phyloP scores from a whole-genome alignment of 2,797 vertebrate genomes.

The Coreius guichenoti region DNA sequence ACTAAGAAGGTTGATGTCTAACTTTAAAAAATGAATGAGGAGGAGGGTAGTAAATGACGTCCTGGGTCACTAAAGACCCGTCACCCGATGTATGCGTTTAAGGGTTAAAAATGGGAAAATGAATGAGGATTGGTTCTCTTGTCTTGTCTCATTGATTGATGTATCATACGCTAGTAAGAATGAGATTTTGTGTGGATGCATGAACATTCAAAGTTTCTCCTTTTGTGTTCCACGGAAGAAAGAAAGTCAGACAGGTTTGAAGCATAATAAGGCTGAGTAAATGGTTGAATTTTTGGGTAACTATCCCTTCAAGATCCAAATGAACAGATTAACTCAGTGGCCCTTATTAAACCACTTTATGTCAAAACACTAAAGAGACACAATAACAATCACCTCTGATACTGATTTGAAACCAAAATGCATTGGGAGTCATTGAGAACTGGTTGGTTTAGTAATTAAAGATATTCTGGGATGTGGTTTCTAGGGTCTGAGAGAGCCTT shows the following conservation, averaged over 20 bases:
- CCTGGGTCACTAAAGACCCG: too few relatives aligned
- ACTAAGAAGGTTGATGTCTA: too few relatives aligned
- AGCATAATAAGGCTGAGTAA: not conserved
- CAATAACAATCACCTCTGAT: constrained; percentile 9
- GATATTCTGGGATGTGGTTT: constrained; percentile 25
- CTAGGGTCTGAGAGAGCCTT: constrained; percentile 14
- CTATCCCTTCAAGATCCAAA: not conserved
- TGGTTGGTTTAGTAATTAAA: constrained; percentile 27
- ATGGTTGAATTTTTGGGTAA: not conserved
- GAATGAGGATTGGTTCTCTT: too few relatives aligned
- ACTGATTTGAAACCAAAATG: not conserved
- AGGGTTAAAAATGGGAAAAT: too few relatives aligned
- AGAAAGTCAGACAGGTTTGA: not conserved
- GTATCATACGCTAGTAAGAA: not conserved
- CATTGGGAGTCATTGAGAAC: not conserved
- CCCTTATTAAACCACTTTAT: not conserved
- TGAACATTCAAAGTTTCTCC: not conserved
- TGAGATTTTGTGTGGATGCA: not conserved
- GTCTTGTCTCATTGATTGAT: not conserved
- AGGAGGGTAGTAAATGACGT: too few relatives aligned
- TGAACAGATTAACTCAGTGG: not conserved
- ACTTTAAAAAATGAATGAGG: too few relatives aligned
- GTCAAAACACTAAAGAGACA: not conserved
- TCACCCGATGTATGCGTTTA: too few relatives aligned
- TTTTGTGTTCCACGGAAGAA: not conserved